A percentile compares a stretch with the other conserved stretches of the same genome.
Conservation (phyloP, 2,888 invertebrate species). For the Hybos culiciformis region DNA sequence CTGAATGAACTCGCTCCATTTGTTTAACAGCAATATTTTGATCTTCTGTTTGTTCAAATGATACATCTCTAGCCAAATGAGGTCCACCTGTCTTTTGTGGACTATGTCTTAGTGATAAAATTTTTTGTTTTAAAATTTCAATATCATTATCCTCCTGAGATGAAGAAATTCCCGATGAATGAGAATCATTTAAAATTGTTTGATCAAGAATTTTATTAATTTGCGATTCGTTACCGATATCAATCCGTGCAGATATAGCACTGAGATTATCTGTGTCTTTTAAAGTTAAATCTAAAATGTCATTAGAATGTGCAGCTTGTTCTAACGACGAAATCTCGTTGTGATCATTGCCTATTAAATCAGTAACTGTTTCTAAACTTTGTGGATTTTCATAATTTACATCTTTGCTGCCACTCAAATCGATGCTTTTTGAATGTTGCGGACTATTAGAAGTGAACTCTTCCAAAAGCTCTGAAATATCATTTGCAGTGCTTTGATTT, state of each 20-base stretch:
- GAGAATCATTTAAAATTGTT: slow-evolving; percentile 10
- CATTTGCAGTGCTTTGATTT: slow-evolving; percentile 32
- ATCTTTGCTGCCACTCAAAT: slow-evolving; percentile 5
- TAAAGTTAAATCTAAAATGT: slow-evolving; percentile 27
- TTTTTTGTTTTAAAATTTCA: slow-evolving; percentile 26
- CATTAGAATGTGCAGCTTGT: slow-evolving; percentile 28
- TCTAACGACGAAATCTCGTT: slow-evolving; percentile 21
- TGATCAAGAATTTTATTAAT: slow-evolving; percentile 18
- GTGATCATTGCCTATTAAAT: not conserved
- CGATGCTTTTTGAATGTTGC: slow-evolving; percentile 12
- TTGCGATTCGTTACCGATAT: slow-evolving; percentile 19
- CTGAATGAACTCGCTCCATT: slow-evolving; percentile 31
- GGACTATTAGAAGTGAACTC: slow-evolving; percentile 18
- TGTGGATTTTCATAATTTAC: slow-evolving; percentile 9
- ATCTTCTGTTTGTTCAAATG: slow-evolving; percentile 17
- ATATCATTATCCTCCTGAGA: slow-evolving; percentile 24
- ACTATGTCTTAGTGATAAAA: slow-evolving; percentile 24
- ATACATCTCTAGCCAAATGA: slow-evolving; percentile 14
- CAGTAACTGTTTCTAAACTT: slow-evolving; percentile 10
- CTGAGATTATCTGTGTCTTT: slow-evolving; percentile 21
- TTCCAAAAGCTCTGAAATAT: slow-evolving; percentile 31
- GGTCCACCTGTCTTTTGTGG: slow-evolving; percentile 2
- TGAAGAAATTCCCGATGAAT: slow-evolving; percentile 8
- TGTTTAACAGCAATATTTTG: slow-evolving; percentile 19
- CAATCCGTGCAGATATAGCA: slow-evolving; percentile 18